These are phyloP conservation scores for Scaptomyza hsui DNA, from an alignment of 1,140 invertebrate species.

Conservation along the genomic window DNA sequence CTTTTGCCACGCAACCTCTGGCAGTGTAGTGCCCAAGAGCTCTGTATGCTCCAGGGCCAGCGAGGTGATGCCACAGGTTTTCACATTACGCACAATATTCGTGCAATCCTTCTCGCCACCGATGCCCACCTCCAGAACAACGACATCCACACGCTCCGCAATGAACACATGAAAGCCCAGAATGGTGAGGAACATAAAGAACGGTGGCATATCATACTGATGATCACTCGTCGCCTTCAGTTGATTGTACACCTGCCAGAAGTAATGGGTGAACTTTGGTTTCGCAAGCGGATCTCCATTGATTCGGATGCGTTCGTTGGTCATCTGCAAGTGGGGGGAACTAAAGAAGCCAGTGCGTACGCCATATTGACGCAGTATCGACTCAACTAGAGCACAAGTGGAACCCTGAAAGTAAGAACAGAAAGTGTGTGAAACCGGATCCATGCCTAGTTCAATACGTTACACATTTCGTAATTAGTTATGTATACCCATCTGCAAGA, in stretches of 20 bases:
- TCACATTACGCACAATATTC: conserved; percentile 93
- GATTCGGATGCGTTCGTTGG: conserved; percentile 96
- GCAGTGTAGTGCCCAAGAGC: conserved; percentile 93
- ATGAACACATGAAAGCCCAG: conserved; percentile 96
- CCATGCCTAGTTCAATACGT: not conserved
- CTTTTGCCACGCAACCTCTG: conserved; percentile 97
- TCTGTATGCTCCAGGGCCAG: conserved; percentile 95
- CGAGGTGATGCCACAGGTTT: conserved; percentile 95
- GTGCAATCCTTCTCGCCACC: conserved; percentile 98
- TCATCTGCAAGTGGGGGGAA: conserved; percentile 96
- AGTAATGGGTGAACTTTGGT: conserved; percentile 90
- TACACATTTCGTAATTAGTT: too few species aligned
- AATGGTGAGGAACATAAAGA: conserved; percentile 97
- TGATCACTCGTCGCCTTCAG: conserved; percentile 86
- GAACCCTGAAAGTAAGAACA: conserved; percentile 87
- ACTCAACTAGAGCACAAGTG: conserved; percentile 96
- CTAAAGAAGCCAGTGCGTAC: conserved; percentile 97
- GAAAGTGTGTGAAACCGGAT: not conserved
- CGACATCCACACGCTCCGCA: conserved; percentile 94
- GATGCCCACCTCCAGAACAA: conserved; percentile 98
- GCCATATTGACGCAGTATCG: conserved; percentile 93
- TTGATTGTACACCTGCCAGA: conserved; percentile 92
- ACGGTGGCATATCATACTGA: conserved; percentile 93
- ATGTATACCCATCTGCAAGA: too few species aligned
- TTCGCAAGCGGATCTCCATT: conserved; percentile 92